These are phyloP conservation scores for Stichopus chloronotus DNA, from an alignment of 35 echinoderm and acorn worm species.

Conservation along the genomic window DNA sequence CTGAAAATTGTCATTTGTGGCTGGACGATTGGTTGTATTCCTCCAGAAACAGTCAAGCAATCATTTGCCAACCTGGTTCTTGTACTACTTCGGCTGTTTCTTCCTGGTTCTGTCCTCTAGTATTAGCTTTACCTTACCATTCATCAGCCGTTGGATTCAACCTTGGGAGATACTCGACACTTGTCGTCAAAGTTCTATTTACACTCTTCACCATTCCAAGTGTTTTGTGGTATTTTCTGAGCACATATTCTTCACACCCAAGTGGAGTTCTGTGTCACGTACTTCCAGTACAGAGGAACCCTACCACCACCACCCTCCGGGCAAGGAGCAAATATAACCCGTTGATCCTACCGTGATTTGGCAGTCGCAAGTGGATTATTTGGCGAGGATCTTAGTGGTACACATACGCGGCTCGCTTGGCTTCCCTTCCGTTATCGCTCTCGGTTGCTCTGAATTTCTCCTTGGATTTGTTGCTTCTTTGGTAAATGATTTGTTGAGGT, in stretches of 20 bases:
- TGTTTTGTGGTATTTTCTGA: slow-evolving; percentile 6
- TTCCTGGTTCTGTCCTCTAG: not conserved
- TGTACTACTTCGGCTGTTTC: not conserved
- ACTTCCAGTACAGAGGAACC: not conserved
- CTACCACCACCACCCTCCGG: slow-evolving; percentile 2
- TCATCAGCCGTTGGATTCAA: not conserved
- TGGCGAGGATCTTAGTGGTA: not conserved
- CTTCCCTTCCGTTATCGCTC: too few species aligned
- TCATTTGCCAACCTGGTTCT: not conserved
- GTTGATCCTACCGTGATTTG: not conserved
- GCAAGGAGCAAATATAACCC: slow-evolving; percentile 2
- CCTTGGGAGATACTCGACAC: not conserved
- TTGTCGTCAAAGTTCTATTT: not conserved
- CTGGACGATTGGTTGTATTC: not conserved
- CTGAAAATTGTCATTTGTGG: not conserved
- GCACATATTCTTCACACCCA: not conserved
- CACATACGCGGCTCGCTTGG: too few species aligned
- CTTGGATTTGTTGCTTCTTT: too few species aligned
- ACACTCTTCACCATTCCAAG: not conserved
- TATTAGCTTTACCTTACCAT: not conserved
- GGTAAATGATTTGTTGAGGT: too few species aligned
- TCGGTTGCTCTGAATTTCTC: too few species aligned
- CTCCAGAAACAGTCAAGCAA: not conserved
- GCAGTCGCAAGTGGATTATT: not conserved
- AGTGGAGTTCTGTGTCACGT: not conserved